phyloP scores from a whole-genome alignment of 2,797 vertebrate species.

The Crax fasciolata region DNA sequence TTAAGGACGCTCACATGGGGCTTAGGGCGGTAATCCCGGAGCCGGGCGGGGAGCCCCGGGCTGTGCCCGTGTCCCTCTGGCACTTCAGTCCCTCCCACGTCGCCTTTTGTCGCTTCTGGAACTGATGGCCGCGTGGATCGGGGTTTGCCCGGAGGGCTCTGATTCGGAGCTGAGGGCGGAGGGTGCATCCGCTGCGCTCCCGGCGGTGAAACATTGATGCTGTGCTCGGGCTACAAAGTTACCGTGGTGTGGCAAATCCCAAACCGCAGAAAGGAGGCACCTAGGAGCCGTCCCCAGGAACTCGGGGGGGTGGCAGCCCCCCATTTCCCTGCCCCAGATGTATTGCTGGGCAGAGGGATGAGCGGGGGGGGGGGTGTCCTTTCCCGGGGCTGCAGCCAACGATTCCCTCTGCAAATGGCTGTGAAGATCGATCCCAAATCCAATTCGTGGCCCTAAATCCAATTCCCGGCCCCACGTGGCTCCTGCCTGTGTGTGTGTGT shows the following conservation, averaged over 20 bases:
- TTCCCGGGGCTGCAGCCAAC: not conserved
- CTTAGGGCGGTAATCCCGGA: not conserved
- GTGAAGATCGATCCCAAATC: no score
- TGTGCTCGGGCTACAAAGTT: rapidly evolving
- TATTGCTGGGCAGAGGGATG: not conserved
- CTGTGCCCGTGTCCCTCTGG: no score
- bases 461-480: no score
- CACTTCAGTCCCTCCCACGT: no score
- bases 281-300: no score
- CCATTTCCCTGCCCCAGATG: not conserved
- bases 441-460: no score
- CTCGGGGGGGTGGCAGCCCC: no score
- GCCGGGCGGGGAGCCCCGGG: no score
- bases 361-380: not conserved
- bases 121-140: not conserved
- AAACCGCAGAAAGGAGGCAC: no score
- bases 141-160: rapidly evolving
- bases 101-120: not conserved
- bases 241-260: rapidly evolving
- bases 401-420: rapidly evolving
- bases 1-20: not conserved
- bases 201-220: rapidly evolving
- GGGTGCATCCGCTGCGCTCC: no score
- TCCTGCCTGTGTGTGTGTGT: not conserved
- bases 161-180: not conserved